Evolutionary conservation across 2,888 invertebrate species (phyloP).

Genomic region (Ectemnius continuus): DNA sequence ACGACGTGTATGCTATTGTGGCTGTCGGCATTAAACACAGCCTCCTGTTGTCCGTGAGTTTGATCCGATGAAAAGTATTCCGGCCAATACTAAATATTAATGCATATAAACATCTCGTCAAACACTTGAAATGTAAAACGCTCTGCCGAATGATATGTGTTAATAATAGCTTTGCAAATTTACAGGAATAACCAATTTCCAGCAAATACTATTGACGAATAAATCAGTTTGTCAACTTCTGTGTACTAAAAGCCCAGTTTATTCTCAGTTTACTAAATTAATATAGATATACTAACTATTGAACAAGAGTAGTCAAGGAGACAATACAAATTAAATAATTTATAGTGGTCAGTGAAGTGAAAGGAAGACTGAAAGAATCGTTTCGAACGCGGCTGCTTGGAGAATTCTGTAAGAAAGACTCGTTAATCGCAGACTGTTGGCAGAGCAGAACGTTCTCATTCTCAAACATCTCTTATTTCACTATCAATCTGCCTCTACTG

Average conservation of each 20-base stretch:
- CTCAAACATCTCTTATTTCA: background rate
- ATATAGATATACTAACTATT: too few species aligned
- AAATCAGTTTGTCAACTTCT: too few species aligned
- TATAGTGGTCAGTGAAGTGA: conserved; percentile 58
- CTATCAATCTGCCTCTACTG: background rate
- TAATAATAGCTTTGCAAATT: too few species aligned
- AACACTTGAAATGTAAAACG: too few species aligned
- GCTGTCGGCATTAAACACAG: background rate
- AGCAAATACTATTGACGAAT: too few species aligned
- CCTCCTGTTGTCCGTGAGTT: background rate
- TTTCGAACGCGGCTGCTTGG: conserved; percentile 35
- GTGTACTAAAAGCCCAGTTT: too few species aligned
- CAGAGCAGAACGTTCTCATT: conserved; percentile 64
- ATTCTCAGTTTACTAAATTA: too few species aligned
- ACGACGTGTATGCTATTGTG: background rate
- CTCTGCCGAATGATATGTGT: too few species aligned
- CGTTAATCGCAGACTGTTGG: conserved; percentile 61
- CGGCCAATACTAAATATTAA: too few species aligned
- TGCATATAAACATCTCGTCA: too few species aligned
- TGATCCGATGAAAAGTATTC: background rate
- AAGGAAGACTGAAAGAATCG: conserved; percentile 31
- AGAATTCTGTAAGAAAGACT: conserved; percentile 52
- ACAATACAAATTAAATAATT: conserved; percentile 49
- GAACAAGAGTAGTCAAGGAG: too few species aligned
- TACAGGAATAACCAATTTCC: too few species aligned